phyloP scores from a whole-genome alignment of 2,888 invertebrate genomes.

The Ormyrus nitidulus region DNA sequence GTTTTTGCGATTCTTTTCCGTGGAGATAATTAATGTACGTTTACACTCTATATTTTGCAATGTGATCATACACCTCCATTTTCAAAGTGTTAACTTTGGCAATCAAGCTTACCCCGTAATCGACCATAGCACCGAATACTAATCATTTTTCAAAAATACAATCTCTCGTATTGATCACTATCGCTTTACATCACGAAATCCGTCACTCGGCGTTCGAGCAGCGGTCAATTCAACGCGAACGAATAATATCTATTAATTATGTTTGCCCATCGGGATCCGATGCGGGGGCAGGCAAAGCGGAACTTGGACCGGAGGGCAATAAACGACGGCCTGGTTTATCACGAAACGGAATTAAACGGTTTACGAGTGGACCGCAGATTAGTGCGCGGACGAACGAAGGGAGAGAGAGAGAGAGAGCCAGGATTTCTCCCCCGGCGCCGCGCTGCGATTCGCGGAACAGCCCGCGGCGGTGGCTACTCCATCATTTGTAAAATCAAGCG shows the following conservation, averaged over 20 bases:
- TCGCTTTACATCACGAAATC: not conserved
- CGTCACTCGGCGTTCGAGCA: slow-evolving; percentile 35
- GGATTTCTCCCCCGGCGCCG: slow-evolving; percentile 14
- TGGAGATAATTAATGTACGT: no score
- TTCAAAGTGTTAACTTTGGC: no score
- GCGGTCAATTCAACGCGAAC: slow-evolving; percentile 65
- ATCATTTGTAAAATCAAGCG: slow-evolving; percentile 45
- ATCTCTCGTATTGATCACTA: not conserved
- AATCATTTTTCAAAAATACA: no score
- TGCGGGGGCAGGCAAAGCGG: slow-evolving; percentile 14
- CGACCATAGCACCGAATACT: no score
- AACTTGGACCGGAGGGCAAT: slow-evolving; percentile 63
- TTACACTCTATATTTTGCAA: no score
- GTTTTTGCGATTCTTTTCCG: no score
- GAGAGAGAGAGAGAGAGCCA: not conserved
- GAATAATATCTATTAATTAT: slow-evolving; percentile 73
- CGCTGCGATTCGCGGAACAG: not conserved
- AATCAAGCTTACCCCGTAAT: no score
- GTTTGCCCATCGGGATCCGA: slow-evolving; percentile 64
- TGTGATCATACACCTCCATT: no score
- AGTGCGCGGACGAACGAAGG: slow-evolving; percentile 62
- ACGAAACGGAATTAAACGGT: slow-evolving; percentile 75
- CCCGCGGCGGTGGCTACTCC: slow-evolving; percentile 8
- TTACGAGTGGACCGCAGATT: slow-evolving; percentile 76
- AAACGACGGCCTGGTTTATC: slow-evolving; percentile 73